Conservation (phyloP, 2,888 invertebrate species). For the Patella caerulea region DNA sequence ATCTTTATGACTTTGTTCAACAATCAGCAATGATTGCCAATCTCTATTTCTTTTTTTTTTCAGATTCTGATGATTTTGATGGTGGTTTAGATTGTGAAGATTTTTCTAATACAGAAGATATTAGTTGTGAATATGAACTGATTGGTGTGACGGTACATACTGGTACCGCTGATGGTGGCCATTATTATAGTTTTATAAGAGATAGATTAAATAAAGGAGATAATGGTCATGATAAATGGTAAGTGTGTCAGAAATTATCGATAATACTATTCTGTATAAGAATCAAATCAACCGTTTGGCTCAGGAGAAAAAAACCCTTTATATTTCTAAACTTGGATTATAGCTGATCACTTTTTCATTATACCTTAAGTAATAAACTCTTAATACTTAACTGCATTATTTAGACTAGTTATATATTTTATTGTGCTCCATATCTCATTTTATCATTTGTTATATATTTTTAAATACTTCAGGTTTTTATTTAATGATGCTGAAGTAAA, state of each 20-base stretch:
- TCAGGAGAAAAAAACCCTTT: too few species aligned
- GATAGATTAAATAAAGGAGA: slow-evolving; percentile 78
- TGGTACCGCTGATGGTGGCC: slow-evolving; percentile 97
- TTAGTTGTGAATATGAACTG: slow-evolving; percentile 78
- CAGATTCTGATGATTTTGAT: slow-evolving; percentile 49
- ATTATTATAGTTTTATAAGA: slow-evolving; percentile 94
- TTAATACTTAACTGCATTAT: too few species aligned
- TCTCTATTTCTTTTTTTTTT: slow-evolving; percentile 7
- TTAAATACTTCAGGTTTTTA: slow-evolving; percentile 60
- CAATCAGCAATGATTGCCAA: too few species aligned
- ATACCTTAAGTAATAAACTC: too few species aligned
- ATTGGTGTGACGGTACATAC: slow-evolving; percentile 97
- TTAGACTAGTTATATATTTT: too few species aligned
- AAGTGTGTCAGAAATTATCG: slow-evolving; percentile 24
- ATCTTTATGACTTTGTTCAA: too few species aligned
- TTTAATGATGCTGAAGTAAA: slow-evolving; percentile 76
- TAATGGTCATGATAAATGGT: slow-evolving; percentile 87
- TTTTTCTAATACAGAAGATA: slow-evolving; percentile 39
- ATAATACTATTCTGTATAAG: neutral
- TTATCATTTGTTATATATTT: too few species aligned
- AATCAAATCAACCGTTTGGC: too few species aligned
- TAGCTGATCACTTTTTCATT: too few species aligned
- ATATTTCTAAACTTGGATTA: too few species aligned
- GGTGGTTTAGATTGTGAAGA: slow-evolving; percentile 30
- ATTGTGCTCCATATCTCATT: too few species aligned